These are phyloP conservation scores for Mesembrinibis cayennensis DNA, from an alignment of 2,113 vertebrate species.

Conservation along the genomic window DNA sequence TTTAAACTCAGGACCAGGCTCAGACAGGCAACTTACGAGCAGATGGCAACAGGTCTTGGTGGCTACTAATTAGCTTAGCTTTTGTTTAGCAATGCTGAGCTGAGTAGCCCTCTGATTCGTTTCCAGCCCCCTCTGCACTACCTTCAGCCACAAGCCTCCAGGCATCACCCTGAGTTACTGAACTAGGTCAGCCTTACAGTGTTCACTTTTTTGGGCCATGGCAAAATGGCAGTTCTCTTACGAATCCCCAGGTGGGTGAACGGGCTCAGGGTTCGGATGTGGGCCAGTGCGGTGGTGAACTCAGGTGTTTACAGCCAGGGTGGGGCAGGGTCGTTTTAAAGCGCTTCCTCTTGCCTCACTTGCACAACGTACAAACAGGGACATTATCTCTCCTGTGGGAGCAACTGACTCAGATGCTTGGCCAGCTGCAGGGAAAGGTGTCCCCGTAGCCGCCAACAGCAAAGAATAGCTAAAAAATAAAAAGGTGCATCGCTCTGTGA, in stretches of 20 bases:
- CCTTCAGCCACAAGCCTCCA: neutral
- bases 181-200: accelerated
- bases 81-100: neutral
- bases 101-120: neutral
- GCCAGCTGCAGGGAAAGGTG: constrained; percentile 54
- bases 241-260: neutral
- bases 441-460: neutral
- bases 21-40: neutral
- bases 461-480: neutral
- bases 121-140: neutral
- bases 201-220: neutral
- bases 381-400: constrained; percentile 9
- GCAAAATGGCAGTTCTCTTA: neutral
- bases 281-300: neutral
- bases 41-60: neutral
- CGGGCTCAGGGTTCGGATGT: accelerated
- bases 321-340: neutral
- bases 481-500: neutral
- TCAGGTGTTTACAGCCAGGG: constrained; percentile 18
- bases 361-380: neutral
- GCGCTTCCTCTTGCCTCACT: neutral
- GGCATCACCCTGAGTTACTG: neutral
- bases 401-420: constrained; percentile 26
- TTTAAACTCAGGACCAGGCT: neutral
- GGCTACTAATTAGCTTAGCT: neutral